A percentile compares a stretch with the other conserved stretches of the same genome.
Evolutionary conservation across 2,888 invertebrate species (phyloP).

Genomic region (Eupeodes latifasciatus): DNA sequence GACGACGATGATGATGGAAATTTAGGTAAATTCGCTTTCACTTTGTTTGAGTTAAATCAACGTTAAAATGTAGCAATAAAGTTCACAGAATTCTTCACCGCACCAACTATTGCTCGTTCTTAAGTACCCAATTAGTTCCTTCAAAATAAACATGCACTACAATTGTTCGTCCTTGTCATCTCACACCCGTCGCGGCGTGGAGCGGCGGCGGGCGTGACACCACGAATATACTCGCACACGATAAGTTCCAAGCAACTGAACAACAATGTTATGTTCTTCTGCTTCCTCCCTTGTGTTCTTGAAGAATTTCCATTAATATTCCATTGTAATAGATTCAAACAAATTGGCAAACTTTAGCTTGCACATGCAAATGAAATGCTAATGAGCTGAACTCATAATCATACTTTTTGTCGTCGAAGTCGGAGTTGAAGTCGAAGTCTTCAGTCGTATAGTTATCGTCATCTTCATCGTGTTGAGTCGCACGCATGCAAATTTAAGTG

Average conservation of each 20-base stretch:
- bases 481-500: conserved; percentile 31
- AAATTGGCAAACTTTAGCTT: conserved; percentile 71
- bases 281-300: neutral
- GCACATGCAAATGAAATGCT: conserved; percentile 72
- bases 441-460: neutral
- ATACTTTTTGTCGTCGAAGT: no score
- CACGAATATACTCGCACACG: neutral
- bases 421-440: no score
- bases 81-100: neutral
- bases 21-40: conserved; percentile 7
- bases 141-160: conserved; percentile 23
- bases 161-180: neutral
- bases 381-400: conserved; percentile 57
- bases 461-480: neutral
- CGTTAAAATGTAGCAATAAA: neutral
- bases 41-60: conserved; percentile 26
- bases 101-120: neutral
- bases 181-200: no score
- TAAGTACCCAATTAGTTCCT: conserved; percentile 49
- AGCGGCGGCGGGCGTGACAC: no score
- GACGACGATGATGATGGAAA: conserved; percentile 2
- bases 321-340: conserved; percentile 71
- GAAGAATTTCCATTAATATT: conserved; percentile 60
- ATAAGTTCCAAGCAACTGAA: neutral
- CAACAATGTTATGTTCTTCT: neutral